These are phyloP conservation scores for Drosophila kambysellisi DNA, from an alignment of 2,888 invertebrate genomes.

Conservation along the genomic window DNA sequence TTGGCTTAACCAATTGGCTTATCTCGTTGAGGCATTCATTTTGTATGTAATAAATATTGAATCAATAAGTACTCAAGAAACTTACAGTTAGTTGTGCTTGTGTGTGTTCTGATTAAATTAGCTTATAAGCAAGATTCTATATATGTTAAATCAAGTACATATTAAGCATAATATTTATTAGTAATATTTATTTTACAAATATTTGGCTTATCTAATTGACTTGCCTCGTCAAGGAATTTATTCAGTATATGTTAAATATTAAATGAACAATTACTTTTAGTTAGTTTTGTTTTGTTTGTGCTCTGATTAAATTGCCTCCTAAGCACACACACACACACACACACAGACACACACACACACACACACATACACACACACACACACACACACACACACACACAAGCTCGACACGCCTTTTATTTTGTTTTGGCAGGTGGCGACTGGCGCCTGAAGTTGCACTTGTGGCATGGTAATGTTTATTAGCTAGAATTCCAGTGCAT, in stretches of 20 bases:
- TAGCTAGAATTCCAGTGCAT: conserved; percentile 58
- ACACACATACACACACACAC: neutral
- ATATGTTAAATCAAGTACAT: neutral
- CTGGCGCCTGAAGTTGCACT: conserved; percentile 36
- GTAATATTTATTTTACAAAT: neutral
- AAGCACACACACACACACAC: neutral
- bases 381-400: neutral
- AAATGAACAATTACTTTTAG: neutral
- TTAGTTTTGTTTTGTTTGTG: neutral
- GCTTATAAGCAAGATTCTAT: neutral
- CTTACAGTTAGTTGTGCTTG: neutral
- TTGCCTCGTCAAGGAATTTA: neutral
- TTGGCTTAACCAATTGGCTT: neutral
- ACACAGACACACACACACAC: neutral
- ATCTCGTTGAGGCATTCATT: neutral
- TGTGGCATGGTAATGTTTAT: conserved; percentile 20
- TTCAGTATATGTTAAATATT: neutral
- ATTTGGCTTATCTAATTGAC: neutral
- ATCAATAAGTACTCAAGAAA: too few species aligned
- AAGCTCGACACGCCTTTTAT: neutral
- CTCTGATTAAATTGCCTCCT: conserved; percentile 19
- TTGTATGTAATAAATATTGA: neutral
- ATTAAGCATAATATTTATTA: neutral
- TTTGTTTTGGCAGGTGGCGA: conserved; percentile 57
- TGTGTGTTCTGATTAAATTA: conserved; percentile 16